Conservation (phyloP, 2,113 vertebrate species). For the Lamprologus tigripictilis region DNA sequence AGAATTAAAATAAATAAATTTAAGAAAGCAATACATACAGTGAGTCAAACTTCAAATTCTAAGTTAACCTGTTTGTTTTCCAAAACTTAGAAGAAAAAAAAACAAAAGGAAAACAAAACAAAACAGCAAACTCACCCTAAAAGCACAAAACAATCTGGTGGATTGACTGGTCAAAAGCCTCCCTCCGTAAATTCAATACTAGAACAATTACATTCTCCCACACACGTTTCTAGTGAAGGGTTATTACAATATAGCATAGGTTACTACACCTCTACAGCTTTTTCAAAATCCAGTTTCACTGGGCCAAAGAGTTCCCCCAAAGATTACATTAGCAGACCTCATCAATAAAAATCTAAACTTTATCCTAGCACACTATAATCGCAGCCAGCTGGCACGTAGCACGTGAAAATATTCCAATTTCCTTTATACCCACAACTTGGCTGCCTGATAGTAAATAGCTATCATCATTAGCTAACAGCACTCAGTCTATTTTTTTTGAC, state of each 20-base stretch:
- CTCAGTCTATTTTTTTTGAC: slow-evolving; percentile 39
- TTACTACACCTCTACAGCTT: slow-evolving; percentile 60
- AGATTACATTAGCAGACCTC: slow-evolving; percentile 47
- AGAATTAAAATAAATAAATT: slow-evolving; percentile 72
- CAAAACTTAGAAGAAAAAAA: not conserved
- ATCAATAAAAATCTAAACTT: slow-evolving; percentile 39
- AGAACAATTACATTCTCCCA: slow-evolving; percentile 68
- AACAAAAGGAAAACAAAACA: not conserved
- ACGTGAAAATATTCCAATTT: slow-evolving; percentile 45
- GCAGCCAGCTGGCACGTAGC: slow-evolving; percentile 64
- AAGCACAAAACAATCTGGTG: slow-evolving; percentile 60
- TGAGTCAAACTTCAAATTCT: slow-evolving; percentile 48
- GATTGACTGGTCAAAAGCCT: slow-evolving; percentile 48
- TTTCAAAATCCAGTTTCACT: slow-evolving; percentile 61
- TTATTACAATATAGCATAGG: slow-evolving; percentile 61
- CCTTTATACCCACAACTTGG: slow-evolving; percentile 23
- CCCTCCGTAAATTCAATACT: slow-evolving; percentile 42
- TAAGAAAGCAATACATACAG: slow-evolving; percentile 69
- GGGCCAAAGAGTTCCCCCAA: slow-evolving; percentile 30
- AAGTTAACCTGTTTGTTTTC: not conserved
- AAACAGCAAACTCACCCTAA: slow-evolving; percentile 58
- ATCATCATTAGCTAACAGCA: slow-evolving; percentile 45
- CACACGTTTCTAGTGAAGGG: slow-evolving; percentile 64
- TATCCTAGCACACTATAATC: slow-evolving; percentile 50
- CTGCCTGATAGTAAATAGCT: slow-evolving; percentile 47